A percentile compares a stretch with the other conserved stretches of the same genome.
These are phyloP conservation scores for Otocyon megalotis DNA, from an alignment of 2,113 vertebrate genomes.

Conservation along the genomic window DNA sequence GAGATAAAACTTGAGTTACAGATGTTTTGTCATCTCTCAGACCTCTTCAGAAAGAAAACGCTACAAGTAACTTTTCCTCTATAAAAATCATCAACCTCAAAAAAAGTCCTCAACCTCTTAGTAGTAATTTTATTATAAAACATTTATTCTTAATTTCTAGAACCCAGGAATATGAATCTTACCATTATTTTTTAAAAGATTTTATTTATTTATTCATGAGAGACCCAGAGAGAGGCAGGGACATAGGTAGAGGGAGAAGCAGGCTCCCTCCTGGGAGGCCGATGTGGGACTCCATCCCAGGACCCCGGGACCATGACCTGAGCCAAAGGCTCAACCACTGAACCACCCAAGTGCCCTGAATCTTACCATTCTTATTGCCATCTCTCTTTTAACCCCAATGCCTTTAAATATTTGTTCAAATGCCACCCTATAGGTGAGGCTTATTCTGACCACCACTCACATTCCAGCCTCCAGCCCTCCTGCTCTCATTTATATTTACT, in stretches of 20 bases:
- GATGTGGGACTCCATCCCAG: too few species aligned
- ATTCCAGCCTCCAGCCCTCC: neutral
- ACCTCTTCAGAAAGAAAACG: neutral
- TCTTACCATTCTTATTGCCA: neutral
- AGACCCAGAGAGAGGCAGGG: too few species aligned
- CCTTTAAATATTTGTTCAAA: slow-evolving; percentile 18
- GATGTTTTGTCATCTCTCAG: neutral
- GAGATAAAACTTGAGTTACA: neutral
- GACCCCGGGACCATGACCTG: too few species aligned
- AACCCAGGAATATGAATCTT: neutral
- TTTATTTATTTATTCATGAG: neutral
- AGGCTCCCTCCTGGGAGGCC: too few species aligned
- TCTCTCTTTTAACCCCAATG: slow-evolving; percentile 3
- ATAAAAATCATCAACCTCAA: neutral
- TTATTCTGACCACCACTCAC: neutral
- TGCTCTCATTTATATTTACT: neutral
- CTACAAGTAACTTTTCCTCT: neutral
- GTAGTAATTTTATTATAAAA: slow-evolving; percentile 14
- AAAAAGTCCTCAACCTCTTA: neutral
- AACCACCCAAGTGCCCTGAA: too few species aligned
- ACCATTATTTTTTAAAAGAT: neutral
- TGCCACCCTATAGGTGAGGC: neutral
- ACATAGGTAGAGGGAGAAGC: too few species aligned
- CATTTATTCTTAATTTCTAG: neutral
- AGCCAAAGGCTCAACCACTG: too few species aligned